A percentile compares a stretch with the other conserved stretches of the same genome.
Evolutionary conservation across 2,797 vertebrate species (phyloP).

Genomic region (Eulemur mongoz): DNA sequence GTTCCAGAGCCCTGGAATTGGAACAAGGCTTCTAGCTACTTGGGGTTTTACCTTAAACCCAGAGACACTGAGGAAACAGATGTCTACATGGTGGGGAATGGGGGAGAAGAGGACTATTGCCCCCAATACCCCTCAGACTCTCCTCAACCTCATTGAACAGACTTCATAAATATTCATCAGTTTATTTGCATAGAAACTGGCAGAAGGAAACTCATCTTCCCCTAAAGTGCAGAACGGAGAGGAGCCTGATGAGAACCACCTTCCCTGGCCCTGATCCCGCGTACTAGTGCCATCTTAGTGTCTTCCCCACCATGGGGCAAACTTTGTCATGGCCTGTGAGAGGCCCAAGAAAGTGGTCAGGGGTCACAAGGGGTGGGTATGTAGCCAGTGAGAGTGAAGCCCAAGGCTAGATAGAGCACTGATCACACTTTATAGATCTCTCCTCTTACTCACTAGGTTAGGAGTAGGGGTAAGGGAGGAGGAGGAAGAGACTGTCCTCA

Average conservation of each 20-base stretch:
- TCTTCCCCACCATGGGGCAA: background rate
- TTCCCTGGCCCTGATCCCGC: constrained; percentile 38
- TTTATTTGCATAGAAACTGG: constrained; percentile 72
- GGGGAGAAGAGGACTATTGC: constrained; percentile 48
- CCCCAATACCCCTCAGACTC: constrained; percentile 57
- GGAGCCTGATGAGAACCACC: constrained; percentile 37
- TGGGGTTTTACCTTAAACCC: constrained; percentile 39
- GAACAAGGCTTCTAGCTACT: constrained; percentile 14
- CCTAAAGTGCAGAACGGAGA: constrained; percentile 56
- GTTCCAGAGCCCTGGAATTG: background rate
- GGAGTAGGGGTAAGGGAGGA: background rate
- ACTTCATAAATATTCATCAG: constrained; percentile 70
- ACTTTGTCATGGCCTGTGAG: background rate
- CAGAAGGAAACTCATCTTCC: constrained; percentile 71
- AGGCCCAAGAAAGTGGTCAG: constrained; percentile 15
- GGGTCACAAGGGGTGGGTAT: background rate
- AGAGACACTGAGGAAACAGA: constrained; percentile 57
- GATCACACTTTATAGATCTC: background rate
- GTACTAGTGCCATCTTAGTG: background rate
- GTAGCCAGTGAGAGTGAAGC: background rate
- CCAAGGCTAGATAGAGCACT: background rate
- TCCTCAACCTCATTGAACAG: constrained; percentile 56
- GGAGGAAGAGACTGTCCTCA: background rate
- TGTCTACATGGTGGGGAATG: constrained; percentile 24
- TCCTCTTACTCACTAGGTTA: background rate